Base-by-base conservation (phyloP, 2,888 invertebrate genomes). In the Tethea ocularis region DNA sequence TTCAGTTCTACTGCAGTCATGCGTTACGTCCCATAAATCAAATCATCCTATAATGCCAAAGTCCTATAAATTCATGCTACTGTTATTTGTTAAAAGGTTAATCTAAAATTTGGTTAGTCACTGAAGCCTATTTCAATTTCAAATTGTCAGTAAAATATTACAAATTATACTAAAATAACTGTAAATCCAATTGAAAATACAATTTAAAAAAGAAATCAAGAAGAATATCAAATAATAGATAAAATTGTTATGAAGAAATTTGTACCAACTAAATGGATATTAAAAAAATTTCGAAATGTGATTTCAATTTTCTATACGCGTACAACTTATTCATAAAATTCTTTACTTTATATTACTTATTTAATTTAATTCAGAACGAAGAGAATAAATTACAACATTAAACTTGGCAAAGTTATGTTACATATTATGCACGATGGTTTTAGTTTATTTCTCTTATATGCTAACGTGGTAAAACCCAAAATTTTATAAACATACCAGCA, bases 401-500 rank as follows among this genome's bases (percentile, higher is more conserved):
- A 33, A 1, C 13, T 13, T 4, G 3, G 4, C 13, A 33, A 33
- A 33, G 33, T 33, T 33, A 2, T 33, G 3, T 11, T 13, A 33
- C 13, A 4, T 33, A 33, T 33, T 33, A 2, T 11, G 33, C 13
- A 13, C 33, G 0, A 7, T 2, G 11, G 11, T 8, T 13, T 29
- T 11, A 8, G 11, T 0, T 6, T 33, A 0, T 29, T 26, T 3
- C 26, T 7, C 26, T 8, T 13, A 33, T 7, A n/a, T 10, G n/a
- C 38, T 38, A n/a, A n/a, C n/a, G n/a, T n/a, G n/a, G n/a, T 6
- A 38, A 38, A 41, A 17, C 41, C 17, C 4, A 22, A 33, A 24
- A 3, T 5, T 26, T 24, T 23, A 26, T n/a, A 6, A 53, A 59
- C 64, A 78, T 86, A 95, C 95, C 97, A 71, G 97, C 97, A 41